Base-by-base conservation (phyloP, 2,797 vertebrate genomes). In the Poecilia wingei region DNA sequence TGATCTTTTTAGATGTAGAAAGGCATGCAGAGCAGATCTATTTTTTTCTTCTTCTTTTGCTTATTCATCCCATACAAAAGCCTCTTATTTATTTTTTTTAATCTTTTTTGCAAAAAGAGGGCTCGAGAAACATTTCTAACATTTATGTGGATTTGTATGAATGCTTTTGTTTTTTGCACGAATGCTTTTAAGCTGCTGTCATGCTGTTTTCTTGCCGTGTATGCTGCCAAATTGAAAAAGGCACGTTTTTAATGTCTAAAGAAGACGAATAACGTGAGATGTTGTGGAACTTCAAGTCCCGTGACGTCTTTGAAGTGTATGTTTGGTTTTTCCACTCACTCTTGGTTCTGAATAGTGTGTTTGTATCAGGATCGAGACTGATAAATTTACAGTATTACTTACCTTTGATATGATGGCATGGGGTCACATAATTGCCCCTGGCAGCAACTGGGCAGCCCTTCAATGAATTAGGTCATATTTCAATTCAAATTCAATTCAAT, bases 101-200 rank as follows among this genome's bases (percentile, higher is more conserved):
- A 3, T 3, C 22, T 51, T 51, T 90, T 92, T 91, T 88, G 91
- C 88, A 84, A 94, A 39, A 88, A 39, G 25, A 69, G 9, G 3
- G 66, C 4, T 69, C 9, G 0, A 69, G 66, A 41, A 69, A 69
- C 10, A 69, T 84, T 89, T 92, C 89, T 94, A 90, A 93, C 88
- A 92, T 94, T 92, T 94, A 91, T 94, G 94, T 93, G 90, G 89
- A 94, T 94, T 91, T 87, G 80, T 83, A 74, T 88, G 86, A 91
- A 92, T 86, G 84, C 51, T 53, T 22, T 22, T 18, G 12, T 49
- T 49, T 53, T 94, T 91, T 86, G 78, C 82, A 74, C 87, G 85
- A 91, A 92, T 86, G 84, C 84, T 90, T 82, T 89, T 88, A 90
- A 84, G 85, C 82, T 72, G 49, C 86, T 92, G 88, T 87, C 82